Conservation (phyloP, 2,888 invertebrate species). For the Tinea trinotella region DNA sequence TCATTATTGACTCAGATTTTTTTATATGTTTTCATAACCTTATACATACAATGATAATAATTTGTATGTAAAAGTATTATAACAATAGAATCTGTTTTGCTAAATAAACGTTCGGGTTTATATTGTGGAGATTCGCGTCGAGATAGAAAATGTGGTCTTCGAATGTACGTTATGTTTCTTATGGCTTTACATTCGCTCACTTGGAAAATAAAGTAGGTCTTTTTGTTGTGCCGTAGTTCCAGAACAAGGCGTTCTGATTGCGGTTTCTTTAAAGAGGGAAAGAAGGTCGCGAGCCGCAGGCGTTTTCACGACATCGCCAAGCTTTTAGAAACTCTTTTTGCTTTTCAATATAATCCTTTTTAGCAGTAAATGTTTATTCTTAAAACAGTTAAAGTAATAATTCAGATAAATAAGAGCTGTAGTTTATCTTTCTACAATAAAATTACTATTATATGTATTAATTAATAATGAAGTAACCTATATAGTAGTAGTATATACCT, state of each 20-base stretch:
- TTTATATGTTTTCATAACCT: background rate
- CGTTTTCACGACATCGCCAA: conserved; percentile 39
- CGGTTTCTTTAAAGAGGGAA: conserved; percentile 23
- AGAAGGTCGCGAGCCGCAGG: conserved; percentile 38
- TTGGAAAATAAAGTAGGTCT: conserved; percentile 18
- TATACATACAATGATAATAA: too few species aligned
- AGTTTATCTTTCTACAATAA: too few species aligned
- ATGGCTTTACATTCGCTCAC: conserved; percentile 16
- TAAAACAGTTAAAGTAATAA: conserved; percentile 4
- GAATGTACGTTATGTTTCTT: conserved; percentile 2
- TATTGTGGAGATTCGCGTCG: background rate
- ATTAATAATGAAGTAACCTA: too few species aligned
- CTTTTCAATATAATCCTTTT: conserved; percentile 32
- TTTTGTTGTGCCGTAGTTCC: conserved; percentile 26
- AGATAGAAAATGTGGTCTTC: background rate
- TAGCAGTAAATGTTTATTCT: conserved; percentile 10
- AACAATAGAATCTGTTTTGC: background rate
- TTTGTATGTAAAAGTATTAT: background rate
- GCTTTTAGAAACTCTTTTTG: conserved; percentile 33
- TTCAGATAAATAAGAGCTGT: too few species aligned
- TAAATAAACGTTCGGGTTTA: background rate
- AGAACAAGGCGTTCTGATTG: conserved; percentile 33
- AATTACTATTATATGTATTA: too few species aligned
- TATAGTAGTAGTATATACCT: too few species aligned
- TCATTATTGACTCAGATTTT: background rate